phyloP scores from a whole-genome alignment of 2,113 vertebrate species.

The Plotosus lineatus region DNA sequence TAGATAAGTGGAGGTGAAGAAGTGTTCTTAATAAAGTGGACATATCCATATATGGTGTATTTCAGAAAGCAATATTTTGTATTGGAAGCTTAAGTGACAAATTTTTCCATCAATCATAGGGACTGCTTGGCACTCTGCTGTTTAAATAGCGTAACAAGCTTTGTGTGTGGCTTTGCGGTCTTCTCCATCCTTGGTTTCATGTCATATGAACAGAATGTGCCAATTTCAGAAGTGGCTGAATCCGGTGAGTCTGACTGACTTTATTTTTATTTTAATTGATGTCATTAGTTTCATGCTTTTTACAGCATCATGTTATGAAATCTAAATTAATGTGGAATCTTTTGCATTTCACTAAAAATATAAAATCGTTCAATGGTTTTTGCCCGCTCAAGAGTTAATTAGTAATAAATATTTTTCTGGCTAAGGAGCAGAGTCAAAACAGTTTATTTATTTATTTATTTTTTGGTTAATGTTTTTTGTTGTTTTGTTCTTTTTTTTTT shows the following conservation, averaged over 20 bases:
- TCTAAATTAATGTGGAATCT: not conserved
- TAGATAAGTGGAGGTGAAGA: too few relatives aligned
- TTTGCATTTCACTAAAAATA: not conserved
- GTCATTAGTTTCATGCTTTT: not conserved
- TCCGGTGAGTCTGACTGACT: slow-evolving; percentile 87
- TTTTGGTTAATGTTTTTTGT: not conserved
- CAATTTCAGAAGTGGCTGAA: slow-evolving; percentile 91
- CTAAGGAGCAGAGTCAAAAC: not conserved
- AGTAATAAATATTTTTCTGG: not conserved
- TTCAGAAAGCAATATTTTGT: not conserved
- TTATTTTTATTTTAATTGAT: too few relatives aligned
- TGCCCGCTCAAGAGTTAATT: not conserved
- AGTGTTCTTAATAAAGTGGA: too few relatives aligned
- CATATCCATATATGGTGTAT: too few relatives aligned
- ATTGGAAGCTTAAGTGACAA: not conserved
- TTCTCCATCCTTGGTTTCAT: slow-evolving; percentile 98
- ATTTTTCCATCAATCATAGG: slow-evolving; percentile 64
- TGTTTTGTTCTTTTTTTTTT: not conserved
- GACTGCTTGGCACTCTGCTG: slow-evolving; percentile 91
- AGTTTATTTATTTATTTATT: too few relatives aligned
- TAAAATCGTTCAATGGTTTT: not conserved
- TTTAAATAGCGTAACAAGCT: slow-evolving; percentile 94
- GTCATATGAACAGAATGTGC: slow-evolving; percentile 89
- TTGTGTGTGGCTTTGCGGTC: slow-evolving; percentile 92
- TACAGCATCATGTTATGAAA: not conserved